A percentile compares a stretch with the other conserved stretches of the same genome.
phyloP scores from a whole-genome alignment of 2,888 invertebrate genomes.

The Drosophila emarginata region DNA sequence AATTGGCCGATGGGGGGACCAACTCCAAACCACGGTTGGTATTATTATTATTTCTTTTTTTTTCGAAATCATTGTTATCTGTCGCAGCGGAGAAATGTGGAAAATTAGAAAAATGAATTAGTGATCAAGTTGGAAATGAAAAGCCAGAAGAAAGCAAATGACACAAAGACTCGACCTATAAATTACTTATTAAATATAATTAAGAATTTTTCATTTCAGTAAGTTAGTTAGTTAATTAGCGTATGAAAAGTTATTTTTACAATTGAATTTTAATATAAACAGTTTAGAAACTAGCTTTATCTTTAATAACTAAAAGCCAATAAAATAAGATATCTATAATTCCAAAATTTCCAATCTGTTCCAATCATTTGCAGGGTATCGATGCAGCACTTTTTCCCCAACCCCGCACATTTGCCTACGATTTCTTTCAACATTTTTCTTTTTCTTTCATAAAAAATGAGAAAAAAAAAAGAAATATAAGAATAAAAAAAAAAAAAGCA shows the following conservation, averaged over 20 bases:
- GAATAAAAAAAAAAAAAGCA: constrained; percentile 21
- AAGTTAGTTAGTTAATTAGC: too few species aligned
- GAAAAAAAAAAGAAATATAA: too few species aligned
- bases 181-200: background rate
- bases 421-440: constrained; percentile 52
- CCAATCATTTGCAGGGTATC: background rate
- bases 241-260: too few species aligned
- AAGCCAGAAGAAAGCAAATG: background rate
- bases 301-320: too few species aligned
- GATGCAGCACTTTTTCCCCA: background rate
- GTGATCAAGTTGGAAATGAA: constrained; percentile 31
- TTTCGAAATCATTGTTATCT: constrained; percentile 35
- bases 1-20: constrained; percentile 49
- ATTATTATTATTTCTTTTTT: background rate
- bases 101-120: constrained; percentile 75
- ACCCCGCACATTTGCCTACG: constrained; percentile 26
- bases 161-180: background rate
- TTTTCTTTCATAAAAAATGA: constrained; percentile 59
- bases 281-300: too few species aligned
- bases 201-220: too few species aligned
- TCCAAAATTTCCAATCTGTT: too few species aligned
- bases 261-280: too few species aligned
- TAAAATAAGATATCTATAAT: too few species aligned
- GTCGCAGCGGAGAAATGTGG: constrained; percentile 69
- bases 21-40: background rate